A percentile compares a stretch with the other conserved stretches of the same genome.
Conservation (phyloP, 2,797 vertebrate species). For the Staurois parvus region DNA sequence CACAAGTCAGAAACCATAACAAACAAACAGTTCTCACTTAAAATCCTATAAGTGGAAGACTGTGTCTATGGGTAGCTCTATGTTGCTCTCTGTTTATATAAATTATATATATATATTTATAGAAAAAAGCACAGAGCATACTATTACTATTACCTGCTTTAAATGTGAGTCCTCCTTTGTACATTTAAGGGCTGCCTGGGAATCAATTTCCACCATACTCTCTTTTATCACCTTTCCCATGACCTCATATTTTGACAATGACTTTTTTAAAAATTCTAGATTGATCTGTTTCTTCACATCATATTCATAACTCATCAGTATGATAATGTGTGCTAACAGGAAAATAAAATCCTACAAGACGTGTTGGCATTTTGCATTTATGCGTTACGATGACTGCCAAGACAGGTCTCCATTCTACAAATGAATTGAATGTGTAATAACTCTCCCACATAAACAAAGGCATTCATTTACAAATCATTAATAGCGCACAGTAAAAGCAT, state of each 20-base stretch:
- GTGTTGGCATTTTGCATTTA: constrained; percentile 36
- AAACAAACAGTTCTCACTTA: too few species aligned
- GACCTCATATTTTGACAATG: constrained; percentile 5
- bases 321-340: constrained; percentile 43
- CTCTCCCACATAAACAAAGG: constrained; percentile 45
- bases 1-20: too few species aligned
- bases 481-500: constrained; percentile 41
- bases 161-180: not conserved
- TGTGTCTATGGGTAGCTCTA: too few species aligned
- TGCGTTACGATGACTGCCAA: constrained; percentile 37
- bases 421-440: constrained; percentile 43
- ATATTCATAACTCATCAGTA: constrained; percentile 45
- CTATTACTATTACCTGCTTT: not conserved
- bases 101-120: too few species aligned
- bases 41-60: too few species aligned
- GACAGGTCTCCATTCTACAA: constrained; percentile 47
- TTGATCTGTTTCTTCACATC: not conserved
- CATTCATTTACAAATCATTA: constrained; percentile 41
- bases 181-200: not conserved
- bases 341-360: constrained; percentile 47
- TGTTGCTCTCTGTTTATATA: too few species aligned
- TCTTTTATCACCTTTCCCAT: not conserved
- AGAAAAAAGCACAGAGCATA: not conserved
- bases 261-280: constrained; percentile 19
- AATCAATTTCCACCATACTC: not conserved